Base-by-base conservation (phyloP, 2,888 invertebrate species). In the Carterocephalus palaemon region DNA sequence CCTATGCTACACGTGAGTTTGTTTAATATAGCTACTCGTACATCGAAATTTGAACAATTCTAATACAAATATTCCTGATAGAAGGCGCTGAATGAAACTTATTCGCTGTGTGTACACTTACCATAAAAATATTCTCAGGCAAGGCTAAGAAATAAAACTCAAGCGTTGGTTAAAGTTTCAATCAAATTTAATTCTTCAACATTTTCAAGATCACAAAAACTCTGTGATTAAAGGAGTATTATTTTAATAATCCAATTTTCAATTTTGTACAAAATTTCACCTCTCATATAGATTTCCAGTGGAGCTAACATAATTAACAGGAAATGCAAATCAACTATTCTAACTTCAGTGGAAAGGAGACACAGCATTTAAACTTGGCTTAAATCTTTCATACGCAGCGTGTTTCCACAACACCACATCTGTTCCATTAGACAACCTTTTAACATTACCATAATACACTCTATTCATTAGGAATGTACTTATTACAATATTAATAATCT, bases 1-100 rank as follows among this genome's bases (percentile, higher is more conserved):
- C 90, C 91, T 3, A 89, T 90, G 61, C 63, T 89, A 54, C 84
- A 92, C 77, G 94, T 93, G 73, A 93, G 93, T 92, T 48, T 51
- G 10, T 16, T 23, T 7, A n/a, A 32, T 19, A 13, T 16, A 20
- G 22, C 8, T n/a, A 13, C 6, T 24, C 24, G n/a, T 24, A 24
- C 9, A 8, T 24, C 9, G n/a, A 24, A 5, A 3, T 24, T 3
- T n/a, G 3, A 19, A n/a, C n/a, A n/a, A n/a, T n/a, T n/a, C n/a
- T n/a, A 19, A 19, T 4, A 19, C 19, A 19, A 19, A 19, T 19
- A 4, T 52, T 2, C 10, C 9, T 46, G 28, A 43, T 54, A 74
- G 75, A 69, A 70, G 67, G 62, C 66, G 67, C 37, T 55, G 12
- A 6, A 0, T 3, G 8, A 15, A 15, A 1, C 1, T 29, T 28